Base-by-base conservation (phyloP, 2,888 invertebrate genomes). In the Trilocha varians region DNA sequence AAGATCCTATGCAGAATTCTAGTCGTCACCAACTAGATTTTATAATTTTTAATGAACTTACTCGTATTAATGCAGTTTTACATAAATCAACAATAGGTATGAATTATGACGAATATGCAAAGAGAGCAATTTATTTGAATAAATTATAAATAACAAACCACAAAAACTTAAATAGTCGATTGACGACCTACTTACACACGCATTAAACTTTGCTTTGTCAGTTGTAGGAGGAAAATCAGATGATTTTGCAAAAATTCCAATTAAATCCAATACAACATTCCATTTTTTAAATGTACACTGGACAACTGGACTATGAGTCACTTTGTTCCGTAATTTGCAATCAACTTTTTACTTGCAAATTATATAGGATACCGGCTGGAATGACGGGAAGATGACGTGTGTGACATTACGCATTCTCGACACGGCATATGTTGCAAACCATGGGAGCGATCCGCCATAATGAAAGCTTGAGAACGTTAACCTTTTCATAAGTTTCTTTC, bases 331-430 rank as follows among this genome's bases (percentile, higher is more conserved):
- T 52, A 50, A 59, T 62, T 57, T 61, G 52, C 62, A 57, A 49
- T 37, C 40, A 47, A 43, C 44, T 55, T 55, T 57, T 55, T 41
- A 37, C 51, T 53, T 60, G 46, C 49, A 52, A 51, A 53, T 51
- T 53, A 9, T 50, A 49, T 54, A 49, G 69, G 65, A 64, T 61
- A 57, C 58, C 65, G 60, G 57, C 63, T 52, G 62, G 57, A 61
- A 52, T 56, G 61, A 49, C 55, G 59, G 62, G 62, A 57, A 59
- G 48, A 44, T 65, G 69, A 65, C 63, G 65, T 60, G 56, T n/a
- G 47, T 46, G 43, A 43, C 46, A 50, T 59, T 65, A 65, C 62
- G 58, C 57, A 72, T 72, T 70, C 70, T 56, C 52, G 43, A 41
- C 54, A 50, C 57, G 55, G 50, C 38, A 39, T 37, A 11, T 46